Conservation (phyloP, 2,113 vertebrate genomes). For the Scortum barcoo region DNA sequence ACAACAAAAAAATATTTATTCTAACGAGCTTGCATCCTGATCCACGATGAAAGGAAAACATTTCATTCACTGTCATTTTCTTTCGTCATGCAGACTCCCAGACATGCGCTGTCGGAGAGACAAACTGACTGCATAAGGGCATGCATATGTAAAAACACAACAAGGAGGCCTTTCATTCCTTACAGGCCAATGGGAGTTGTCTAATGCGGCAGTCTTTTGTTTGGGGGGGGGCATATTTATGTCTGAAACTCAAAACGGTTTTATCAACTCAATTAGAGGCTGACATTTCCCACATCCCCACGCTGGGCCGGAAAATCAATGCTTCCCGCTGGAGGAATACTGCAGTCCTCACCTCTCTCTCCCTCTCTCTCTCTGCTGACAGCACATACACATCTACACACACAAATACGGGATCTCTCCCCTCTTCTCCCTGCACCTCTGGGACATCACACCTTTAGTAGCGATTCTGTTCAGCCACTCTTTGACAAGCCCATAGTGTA, state of each 20-base stretch:
- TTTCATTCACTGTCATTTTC: constrained; percentile 38
- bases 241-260: constrained; percentile 80
- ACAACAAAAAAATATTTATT: constrained; percentile 54
- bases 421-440: constrained; percentile 33
- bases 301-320: constrained; percentile 77
- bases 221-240: constrained; percentile 73
- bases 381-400: constrained; percentile 51
- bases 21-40: constrained; percentile 47
- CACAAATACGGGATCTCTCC: constrained; percentile 40
- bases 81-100: constrained; percentile 18
- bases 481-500: constrained; percentile 51
- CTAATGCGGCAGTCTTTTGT: constrained; percentile 66
- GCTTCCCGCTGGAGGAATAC: constrained; percentile 76
- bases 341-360: constrained; percentile 75
- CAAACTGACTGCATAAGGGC: constrained; percentile 20
- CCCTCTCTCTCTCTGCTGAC: constrained; percentile 67
- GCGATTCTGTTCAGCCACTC: constrained; percentile 59
- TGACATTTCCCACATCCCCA: constrained; percentile 82
- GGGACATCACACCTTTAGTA: constrained; percentile 65
- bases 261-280: constrained; percentile 85
- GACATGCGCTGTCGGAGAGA: constrained; percentile 22
- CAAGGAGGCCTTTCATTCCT: constrained; percentile 55
- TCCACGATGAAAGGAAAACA: constrained; percentile 42
- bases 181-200: constrained; percentile 57
- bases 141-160: constrained; percentile 39